Evolutionary conservation across 2,113 vertebrate species (phyloP), one percentile per base, ranked within the genome.

Genomic region (Noturus placidus): DNA sequence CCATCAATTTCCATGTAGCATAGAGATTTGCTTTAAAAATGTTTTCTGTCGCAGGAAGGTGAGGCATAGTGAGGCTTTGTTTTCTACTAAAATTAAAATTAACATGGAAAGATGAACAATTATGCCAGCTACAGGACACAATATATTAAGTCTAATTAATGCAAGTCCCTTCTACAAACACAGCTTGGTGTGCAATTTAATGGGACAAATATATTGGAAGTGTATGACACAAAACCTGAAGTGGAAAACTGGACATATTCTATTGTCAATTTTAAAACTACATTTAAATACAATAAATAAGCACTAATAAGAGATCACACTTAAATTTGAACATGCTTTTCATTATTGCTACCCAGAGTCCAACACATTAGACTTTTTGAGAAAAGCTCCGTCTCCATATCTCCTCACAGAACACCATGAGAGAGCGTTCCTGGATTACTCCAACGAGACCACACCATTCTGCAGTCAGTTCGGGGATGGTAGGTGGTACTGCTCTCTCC

Each of bases 401-500:
- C 25, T 83, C 57, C 46, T 61, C 35, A 84, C 56, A 87, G 85
- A 70, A 11, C 54, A 84, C 13, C 15, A 67, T 22, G 67, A 65
- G 22, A 52, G 52, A 14, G 50, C 50, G 30, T 67, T 91, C 50
- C 82, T 91, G 19, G 78, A 86, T 52, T 74, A 82, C 78, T 83
- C 87, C 52, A 93, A 92, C 86, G 87, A 87, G 76, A 92, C 93
- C 25, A 76, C 88, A 2, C 70, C 85, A 3, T 93, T 94, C 91
- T 96, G 96, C 92, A 88, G 92, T 46, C 91, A 84, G 80, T 92
- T 92, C 35, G 56, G 89, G 22, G 89, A 91, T 0, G 59, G 91
- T 81, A 90, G 91, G 61, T 95, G 95, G 95, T 96, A 95, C 52
- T 96, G 95, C 91, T 95, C 94, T 78, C 54, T 95, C 88, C 86